Evolutionary conservation across 2,888 invertebrate genomes (phyloP).

Genomic region (Mamestra brassicae): DNA sequence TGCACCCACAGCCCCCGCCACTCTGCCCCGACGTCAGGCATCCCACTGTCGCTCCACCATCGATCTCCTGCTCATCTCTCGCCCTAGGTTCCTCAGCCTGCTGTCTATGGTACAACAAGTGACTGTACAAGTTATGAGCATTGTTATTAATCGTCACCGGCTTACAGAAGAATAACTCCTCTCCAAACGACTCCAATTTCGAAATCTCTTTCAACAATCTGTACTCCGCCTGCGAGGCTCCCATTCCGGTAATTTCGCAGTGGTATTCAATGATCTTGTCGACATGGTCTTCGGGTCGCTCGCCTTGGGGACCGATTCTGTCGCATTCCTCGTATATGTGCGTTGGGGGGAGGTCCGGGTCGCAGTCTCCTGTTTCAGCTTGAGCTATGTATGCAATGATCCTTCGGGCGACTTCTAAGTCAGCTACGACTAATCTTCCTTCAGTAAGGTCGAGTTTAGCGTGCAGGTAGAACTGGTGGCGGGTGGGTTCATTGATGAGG

Average conservation of each 20-base stretch:
- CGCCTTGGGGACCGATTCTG: slow-evolving; percentile 91
- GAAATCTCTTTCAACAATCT: slow-evolving; percentile 95
- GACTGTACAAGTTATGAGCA: slow-evolving; percentile 94
- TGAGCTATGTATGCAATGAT: slow-evolving; percentile 95
- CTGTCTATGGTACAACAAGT: slow-evolving; percentile 92
- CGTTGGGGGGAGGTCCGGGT: slow-evolving; percentile 91
- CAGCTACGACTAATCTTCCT: slow-evolving; percentile 93
- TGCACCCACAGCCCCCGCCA: slow-evolving; percentile 86
- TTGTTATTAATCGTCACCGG: slow-evolving; percentile 90
- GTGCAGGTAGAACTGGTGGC: slow-evolving; percentile 97
- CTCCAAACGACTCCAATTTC: slow-evolving; percentile 95
- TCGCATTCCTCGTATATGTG: slow-evolving; percentile 92
- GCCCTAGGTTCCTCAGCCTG: slow-evolving; percentile 89
- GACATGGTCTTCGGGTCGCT: slow-evolving; percentile 92
- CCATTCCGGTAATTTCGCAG: slow-evolving; percentile 92
- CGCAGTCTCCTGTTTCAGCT: slow-evolving; percentile 94
- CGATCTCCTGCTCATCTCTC: slow-evolving; percentile 86
- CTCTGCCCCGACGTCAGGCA: slow-evolving; percentile 85
- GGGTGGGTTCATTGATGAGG: slow-evolving; percentile 95
- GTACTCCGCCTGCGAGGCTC: slow-evolving; percentile 95
- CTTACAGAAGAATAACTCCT: slow-evolving; percentile 95
- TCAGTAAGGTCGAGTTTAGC: slow-evolving; percentile 94
- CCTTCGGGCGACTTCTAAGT: slow-evolving; percentile 93
- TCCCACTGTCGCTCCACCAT: slow-evolving; percentile 87
- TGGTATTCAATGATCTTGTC: slow-evolving; percentile 92